Evolutionary conservation across 1,140 invertebrate genomes (phyloP), one percentile per base, ranked within the genome.

Genomic region (Procambarus clarkii): DNA sequence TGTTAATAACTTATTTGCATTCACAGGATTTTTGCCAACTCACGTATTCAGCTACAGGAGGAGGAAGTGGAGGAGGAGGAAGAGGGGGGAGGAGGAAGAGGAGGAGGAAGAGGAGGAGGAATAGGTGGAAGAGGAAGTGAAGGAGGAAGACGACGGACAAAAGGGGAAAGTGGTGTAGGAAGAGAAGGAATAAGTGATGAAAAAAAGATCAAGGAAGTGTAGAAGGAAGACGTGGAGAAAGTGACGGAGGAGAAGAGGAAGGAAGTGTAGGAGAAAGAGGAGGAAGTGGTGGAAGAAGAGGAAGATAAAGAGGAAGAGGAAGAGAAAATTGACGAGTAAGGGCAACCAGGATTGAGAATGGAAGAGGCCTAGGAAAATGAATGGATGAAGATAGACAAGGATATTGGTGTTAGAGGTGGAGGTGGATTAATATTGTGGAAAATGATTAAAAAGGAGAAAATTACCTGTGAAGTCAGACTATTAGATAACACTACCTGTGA

Each of bases 1-100:
- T 91, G 90, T 91, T 91, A 91, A 91, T 91, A 91, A 91, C 90
- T 91, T 91, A 91, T 91, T 91, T 91, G 90, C 90, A 91, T 91
- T 91, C 90, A 91, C 84, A 87, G 84, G 69, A 91, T 91, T 91
- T 91, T 91, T 91, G 90, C 76, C 85, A 91, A 91, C 90, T 91
- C 90, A 82, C 90, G 90, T 91, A 91, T 91, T 91, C 90, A 86
- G 90, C 90, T 86, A 86, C 74, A 91, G 84, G 69, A 83, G 90
- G 45, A 77, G 90, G 48, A 77, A 78, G 64, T 76, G 84, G 89
- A 81, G 89, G 74, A 76, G 88, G 79, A 58, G 85, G 85, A 87
- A n/a, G 76, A 34, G 74, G 77, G 50, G 71, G n/a, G 7, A 54
- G 7, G 60, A 81, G 82, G 78, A 74, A 48, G 89, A 71, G 84